Base-by-base conservation (phyloP, 2,888 invertebrate genomes). In the Limenitis camilla region DNA sequence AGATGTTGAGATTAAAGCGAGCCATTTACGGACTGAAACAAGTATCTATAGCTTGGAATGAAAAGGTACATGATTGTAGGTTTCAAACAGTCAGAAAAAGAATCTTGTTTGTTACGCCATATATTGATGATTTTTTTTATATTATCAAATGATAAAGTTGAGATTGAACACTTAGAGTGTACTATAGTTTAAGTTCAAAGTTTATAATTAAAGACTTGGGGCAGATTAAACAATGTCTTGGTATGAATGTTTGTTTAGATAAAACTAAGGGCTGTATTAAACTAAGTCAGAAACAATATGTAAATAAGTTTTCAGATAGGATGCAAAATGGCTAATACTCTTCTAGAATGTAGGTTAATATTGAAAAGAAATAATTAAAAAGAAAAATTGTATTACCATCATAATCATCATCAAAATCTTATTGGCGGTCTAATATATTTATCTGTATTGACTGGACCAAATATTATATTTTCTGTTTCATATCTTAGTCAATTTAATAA, bases 1-100 rank as follows among this genome's bases (percentile, higher is more conserved):
- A 52, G 42, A 52, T 53, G 9, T 50, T 51, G n/a, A 52, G 49
- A 45, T 43, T 58, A 8, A 52, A 59, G 49, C 49, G 56, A 46
- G 57, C 60, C 8, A 56, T 61, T 41, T 62, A 60, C 54, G 58
- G 59, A 5, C 43, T 60, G 6, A 61, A 59, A 8, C 58, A 62
- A 30, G 56, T 61, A 8, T 56, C 58, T 42, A 59, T 45, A 35
- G 52, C 52, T 2, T 52, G 47, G 39, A 41, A 52, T 48, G 31
- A 52, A 41, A 43, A 52, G 19, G 41, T 52, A 39, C 39, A 52
- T 45, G 54, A 55, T 39, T 19, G 39, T 55, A 36, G 57, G 50
- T 38, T 61, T n/a, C n/a, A n/a, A n/a, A 53, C 60, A 53, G 33
- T 59, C 46, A 31, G 40, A 46, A 42, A 32, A 33, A 36, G 54